phyloP scores from a whole-genome alignment of 2,797 vertebrate species.

The Acropternis orthonyx region DNA sequence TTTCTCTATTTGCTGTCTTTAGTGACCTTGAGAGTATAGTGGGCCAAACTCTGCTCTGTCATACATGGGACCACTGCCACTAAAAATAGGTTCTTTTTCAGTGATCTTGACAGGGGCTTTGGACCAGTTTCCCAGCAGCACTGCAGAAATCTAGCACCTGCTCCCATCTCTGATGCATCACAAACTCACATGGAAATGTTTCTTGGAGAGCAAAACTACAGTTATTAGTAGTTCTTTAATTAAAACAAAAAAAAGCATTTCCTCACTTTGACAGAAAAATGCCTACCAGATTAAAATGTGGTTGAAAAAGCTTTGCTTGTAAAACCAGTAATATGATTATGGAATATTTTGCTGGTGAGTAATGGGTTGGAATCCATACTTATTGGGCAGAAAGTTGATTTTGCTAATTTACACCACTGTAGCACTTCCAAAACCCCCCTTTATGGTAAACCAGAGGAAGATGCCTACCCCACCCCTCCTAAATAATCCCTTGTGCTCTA shows the following conservation, averaged over 20 bases:
- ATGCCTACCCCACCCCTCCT: background rate
- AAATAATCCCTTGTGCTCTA: background rate
- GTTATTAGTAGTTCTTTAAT: background rate
- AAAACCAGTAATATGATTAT: background rate
- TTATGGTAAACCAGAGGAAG: background rate
- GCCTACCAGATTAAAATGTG: background rate
- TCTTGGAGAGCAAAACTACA: background rate
- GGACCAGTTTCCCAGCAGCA: background rate
- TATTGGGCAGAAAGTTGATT: background rate
- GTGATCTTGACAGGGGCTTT: background rate
- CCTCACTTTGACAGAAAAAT: background rate
- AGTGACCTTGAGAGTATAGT: background rate
- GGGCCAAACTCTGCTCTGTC: background rate
- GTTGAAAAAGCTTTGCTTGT: background rate
- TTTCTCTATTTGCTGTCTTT: background rate
- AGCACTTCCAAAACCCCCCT: background rate
- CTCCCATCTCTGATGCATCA: background rate
- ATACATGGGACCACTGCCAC: background rate
- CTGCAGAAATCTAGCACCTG: background rate
- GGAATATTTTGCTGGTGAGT: background rate
- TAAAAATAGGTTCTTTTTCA: background rate
- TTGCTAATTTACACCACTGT: background rate
- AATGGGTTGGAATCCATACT: background rate
- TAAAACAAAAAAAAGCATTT: background rate
- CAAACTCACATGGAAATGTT: background rate